Evolutionary conservation across 1,140 invertebrate genomes (phyloP).

Genomic region (Leptopilina boulardi): DNA sequence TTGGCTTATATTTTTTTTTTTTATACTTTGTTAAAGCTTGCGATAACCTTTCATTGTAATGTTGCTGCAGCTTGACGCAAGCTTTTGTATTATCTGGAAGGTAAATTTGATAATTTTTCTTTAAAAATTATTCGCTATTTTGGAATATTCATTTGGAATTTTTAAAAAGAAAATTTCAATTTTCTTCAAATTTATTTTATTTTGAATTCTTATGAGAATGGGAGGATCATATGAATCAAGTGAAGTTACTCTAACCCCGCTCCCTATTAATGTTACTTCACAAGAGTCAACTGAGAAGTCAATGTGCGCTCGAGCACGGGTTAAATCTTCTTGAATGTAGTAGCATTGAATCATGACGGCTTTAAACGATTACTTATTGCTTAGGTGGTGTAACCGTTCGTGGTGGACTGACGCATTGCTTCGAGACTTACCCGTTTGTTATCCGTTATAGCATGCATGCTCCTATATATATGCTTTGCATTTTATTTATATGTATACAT

Average conservation of each 20-base stretch:
- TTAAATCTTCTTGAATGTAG: slow-evolving; percentile 46
- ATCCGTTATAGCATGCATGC: slow-evolving; percentile 37
- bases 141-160: too few species aligned
- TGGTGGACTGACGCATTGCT: slow-evolving; percentile 51
- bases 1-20: too few species aligned
- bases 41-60: too few species aligned
- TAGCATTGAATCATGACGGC: slow-evolving; percentile 61
- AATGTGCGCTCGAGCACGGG: slow-evolving; percentile 27
- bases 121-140: too few species aligned
- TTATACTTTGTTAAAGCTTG: too few species aligned
- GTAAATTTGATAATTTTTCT: too few species aligned
- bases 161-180: too few species aligned
- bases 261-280: slow-evolving; percentile 55
- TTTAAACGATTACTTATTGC: slow-evolving; percentile 64
- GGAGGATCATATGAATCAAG: too few species aligned
- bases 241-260: slow-evolving; percentile 35
- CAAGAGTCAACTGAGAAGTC: slow-evolving; percentile 40
- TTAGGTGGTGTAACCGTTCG: slow-evolving; percentile 54
- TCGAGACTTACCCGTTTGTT: slow-evolving; percentile 56
- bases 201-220: too few species aligned
- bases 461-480: neutral
- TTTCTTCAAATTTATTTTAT: too few species aligned
- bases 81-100: too few species aligned
- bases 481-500: slow-evolving; percentile 25
- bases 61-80: too few species aligned